Percentiles rank a stretch among this genome's conserved stretches.
phyloP scores from a whole-genome alignment of 1,140 invertebrate species.

The Mesaphorura yosii region DNA sequence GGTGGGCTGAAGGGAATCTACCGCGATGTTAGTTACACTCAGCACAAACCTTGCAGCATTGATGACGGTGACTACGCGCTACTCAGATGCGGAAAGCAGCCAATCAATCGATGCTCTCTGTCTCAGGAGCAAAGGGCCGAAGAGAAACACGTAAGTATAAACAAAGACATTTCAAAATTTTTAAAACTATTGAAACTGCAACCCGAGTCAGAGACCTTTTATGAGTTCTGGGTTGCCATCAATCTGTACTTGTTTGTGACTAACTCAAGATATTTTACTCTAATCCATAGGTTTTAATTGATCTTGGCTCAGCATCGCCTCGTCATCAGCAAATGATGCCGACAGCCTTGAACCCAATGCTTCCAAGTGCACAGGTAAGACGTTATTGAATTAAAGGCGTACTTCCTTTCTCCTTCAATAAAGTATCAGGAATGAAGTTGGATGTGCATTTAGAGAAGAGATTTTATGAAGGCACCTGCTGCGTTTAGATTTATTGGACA shows the following conservation, averaged over 20 bases:
- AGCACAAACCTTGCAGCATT: background rate
- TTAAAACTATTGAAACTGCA: background rate
- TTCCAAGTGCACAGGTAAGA: background rate
- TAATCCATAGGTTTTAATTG: no score
- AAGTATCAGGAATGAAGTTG: no score
- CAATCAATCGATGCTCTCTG: background rate
- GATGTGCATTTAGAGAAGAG: no score
- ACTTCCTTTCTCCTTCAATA: background rate
- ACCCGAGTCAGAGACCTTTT: background rate
- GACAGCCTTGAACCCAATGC: background rate
- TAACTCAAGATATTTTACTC: no score
- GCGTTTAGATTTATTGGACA: constrained; percentile 19
- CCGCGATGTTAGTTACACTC: constrained; percentile 7
- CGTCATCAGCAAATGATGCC: background rate
- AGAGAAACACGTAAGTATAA: constrained; percentile 7
- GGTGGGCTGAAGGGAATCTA: constrained; percentile 4
- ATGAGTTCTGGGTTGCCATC: background rate
- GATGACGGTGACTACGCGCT: constrained; percentile 28
- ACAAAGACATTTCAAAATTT: background rate
- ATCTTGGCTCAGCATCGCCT: background rate
- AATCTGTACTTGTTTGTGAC: background rate
- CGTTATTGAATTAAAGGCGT: background rate
- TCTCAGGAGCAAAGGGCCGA: constrained; percentile 6
- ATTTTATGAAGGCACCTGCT: constrained; percentile 4
- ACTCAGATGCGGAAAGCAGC: constrained; percentile 10